Evolutionary conservation across 2,797 vertebrate genomes (phyloP).

Genomic region (Epinephelus coioides): DNA sequence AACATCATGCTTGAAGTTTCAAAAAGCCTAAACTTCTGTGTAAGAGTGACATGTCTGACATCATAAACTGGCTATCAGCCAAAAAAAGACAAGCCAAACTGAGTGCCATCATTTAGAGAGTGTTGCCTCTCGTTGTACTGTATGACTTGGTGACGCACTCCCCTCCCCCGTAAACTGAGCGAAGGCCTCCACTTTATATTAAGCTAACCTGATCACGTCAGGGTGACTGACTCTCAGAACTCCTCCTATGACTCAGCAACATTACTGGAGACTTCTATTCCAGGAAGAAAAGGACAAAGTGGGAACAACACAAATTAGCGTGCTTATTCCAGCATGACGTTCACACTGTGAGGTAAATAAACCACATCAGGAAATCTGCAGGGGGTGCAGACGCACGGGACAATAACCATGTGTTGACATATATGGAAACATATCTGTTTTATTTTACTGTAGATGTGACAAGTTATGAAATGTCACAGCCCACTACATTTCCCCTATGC

Average conservation of each 20-base stretch:
- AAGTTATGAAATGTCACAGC: constrained; percentile 1
- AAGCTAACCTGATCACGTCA: constrained; percentile 57
- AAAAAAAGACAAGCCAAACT: neutral
- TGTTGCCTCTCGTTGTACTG: neutral
- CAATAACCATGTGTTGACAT: neutral
- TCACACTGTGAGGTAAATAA: constrained; percentile 39
- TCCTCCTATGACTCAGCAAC: constrained; percentile 62
- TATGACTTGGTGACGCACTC: neutral
- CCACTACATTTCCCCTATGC: constrained; percentile 24
- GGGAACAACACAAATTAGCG: constrained; percentile 37
- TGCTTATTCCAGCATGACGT: constrained; percentile 35
- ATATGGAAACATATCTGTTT: constrained; percentile 11
- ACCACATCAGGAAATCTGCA: constrained; percentile 11
- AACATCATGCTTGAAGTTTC: neutral
- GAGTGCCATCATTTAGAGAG: neutral
- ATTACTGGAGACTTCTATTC: constrained; percentile 16
- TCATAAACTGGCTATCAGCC: neutral
- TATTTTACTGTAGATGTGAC: neutral
- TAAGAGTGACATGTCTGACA: neutral
- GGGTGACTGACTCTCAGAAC: constrained; percentile 56
- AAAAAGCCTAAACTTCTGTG: neutral
- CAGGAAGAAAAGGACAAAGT: constrained; percentile 30
- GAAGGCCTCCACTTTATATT: constrained; percentile 9
- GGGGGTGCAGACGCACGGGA: constrained; percentile 24
- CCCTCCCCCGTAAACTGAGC: constrained; percentile 18